A percentile compares a stretch with the other conserved stretches of the same genome.
phyloP scores from a whole-genome alignment of 2,797 vertebrate species.

The Catharus ustulatus region DNA sequence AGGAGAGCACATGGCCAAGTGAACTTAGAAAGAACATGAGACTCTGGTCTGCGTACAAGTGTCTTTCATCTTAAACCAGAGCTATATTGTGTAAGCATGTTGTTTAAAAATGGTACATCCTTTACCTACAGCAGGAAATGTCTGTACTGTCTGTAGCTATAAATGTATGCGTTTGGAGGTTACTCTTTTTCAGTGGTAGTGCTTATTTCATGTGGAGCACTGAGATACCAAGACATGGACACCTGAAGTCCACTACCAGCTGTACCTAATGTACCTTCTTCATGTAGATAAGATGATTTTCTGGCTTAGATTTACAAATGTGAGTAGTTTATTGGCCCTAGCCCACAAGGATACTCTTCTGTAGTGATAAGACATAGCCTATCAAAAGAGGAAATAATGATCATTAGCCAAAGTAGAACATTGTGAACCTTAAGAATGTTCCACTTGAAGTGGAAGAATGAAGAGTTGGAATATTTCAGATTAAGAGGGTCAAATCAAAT shows the following conservation, averaged over 20 bases:
- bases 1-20: background rate
- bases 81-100: background rate
- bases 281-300: conserved; percentile 10
- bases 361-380: conserved; percentile 17
- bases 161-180: background rate
- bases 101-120: background rate
- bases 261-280: conserved; percentile 23
- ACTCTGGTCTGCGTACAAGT: background rate
- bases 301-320: background rate
- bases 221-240: background rate
- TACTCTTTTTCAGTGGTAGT: background rate
- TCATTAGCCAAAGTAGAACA: conserved; percentile 8
- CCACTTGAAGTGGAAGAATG: background rate
- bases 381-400: conserved; percentile 38
- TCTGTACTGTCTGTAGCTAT: background rate
- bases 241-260: background rate
- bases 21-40: background rate
- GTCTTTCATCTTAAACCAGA: background rate
- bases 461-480: background rate
- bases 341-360: background rate
- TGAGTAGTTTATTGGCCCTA: conserved; percentile 23
- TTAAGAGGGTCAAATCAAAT: background rate
- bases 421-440: background rate
- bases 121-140: background rate
- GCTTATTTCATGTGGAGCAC: background rate